Evolutionary conservation across 2,888 invertebrate genomes (phyloP), one percentile per base, ranked within the genome.

Genomic region (Monochamus alternatus): DNA sequence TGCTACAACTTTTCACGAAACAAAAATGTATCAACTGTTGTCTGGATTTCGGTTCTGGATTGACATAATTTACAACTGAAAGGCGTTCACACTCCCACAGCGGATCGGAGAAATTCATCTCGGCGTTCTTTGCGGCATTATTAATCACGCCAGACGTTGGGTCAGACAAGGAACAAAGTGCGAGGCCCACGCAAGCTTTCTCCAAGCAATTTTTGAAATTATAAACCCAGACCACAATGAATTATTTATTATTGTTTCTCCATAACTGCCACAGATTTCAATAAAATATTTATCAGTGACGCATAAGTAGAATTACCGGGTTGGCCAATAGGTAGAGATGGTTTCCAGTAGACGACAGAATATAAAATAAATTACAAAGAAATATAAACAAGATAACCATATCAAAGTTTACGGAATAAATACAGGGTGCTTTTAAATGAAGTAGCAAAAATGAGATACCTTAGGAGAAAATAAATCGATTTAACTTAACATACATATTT

Each of bases 151-250:
- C 30, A 62, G 62, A 62, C 62, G 12, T 62, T 32, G 32, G 3
- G 32, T 32, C 38, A 62, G 62, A 62, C 62, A n/a, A 8, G n/a
- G 38, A 62, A 62, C 38, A 62, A 62, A 10, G 62, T 32, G 10
- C 12, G n/a, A 62, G 32, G 14, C 62, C 62, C 62, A 62, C 62
- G 30, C 9, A 32, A 62, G 38, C 62, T 62, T 62, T 62, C 62
- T 62, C 62, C 38, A 62, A 38, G 38, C 38, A 4, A 38, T n/a
- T 32, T n/a, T 32, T 12, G 1, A 62, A 32, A 9, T 38, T 38
- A 30, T n/a, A n/a, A 55, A 55, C 14, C 22, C 14, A 14, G n/a
- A n/a, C n/a, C n/a, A 9, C 51, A 3, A 38, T 62, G 62, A 62
- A 62, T 62, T 62, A 62, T 62, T 62, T 62, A 62, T 62, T 31